These are phyloP conservation scores for Stramonita haemastoma DNA, from an alignment of 2,888 invertebrate species.

Conservation along the genomic window DNA sequence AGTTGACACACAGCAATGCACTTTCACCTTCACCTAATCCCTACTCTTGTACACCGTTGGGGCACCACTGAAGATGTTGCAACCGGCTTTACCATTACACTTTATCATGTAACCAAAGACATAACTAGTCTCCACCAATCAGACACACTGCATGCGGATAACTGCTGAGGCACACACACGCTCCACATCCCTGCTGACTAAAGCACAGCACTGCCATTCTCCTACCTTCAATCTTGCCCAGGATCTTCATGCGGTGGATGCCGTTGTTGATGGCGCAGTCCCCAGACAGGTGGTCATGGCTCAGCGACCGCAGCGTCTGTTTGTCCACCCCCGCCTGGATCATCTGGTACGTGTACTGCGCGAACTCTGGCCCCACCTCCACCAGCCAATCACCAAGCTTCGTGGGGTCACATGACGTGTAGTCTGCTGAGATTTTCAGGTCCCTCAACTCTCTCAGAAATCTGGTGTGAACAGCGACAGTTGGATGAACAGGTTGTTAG, in stretches of 20 bases:
- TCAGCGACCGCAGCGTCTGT: constrained; percentile 87
- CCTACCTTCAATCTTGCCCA: constrained; percentile 90
- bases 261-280: constrained; percentile 96
- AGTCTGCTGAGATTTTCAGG: constrained; percentile 96
- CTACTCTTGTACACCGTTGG: no score
- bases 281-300: constrained; percentile 92
- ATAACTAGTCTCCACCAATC: no score
- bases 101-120: no score
- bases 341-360: constrained; percentile 97
- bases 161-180: no score
- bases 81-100: no score
- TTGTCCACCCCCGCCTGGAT: constrained; percentile 96
- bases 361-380: constrained; percentile 91
- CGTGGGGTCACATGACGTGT: constrained; percentile 94
- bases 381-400: constrained; percentile 85
- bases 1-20: no score
- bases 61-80: no score
- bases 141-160: no score
- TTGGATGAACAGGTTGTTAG: no score
- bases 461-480: constrained; percentile 74
- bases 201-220: background rate
- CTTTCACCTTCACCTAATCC: no score
- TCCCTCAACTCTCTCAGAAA: constrained; percentile 95
- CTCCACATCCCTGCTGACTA: no score
- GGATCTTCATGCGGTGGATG: constrained; percentile 93